Evolutionary conservation across 2,113 vertebrate species (phyloP).

Genomic region (Aldabrachelys gigantea): DNA sequence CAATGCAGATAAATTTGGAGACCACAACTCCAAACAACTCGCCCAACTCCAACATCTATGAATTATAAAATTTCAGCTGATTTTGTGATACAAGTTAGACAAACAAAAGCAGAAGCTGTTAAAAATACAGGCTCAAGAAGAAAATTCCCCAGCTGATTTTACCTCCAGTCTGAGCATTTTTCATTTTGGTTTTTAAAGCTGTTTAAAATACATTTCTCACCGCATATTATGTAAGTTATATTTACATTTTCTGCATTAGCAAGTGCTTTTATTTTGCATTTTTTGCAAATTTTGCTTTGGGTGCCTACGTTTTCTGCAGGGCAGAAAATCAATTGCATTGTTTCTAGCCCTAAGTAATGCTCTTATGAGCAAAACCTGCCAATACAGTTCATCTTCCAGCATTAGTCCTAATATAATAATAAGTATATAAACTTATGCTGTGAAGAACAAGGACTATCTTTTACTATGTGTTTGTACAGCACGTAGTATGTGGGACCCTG

Average conservation of each 20-base stretch:
- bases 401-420: too few species aligned
- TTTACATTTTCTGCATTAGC: background rate
- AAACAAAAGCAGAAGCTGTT: background rate
- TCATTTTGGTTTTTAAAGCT: background rate
- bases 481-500: too few species aligned
- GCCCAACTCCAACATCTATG: background rate
- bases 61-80: fast-evolving
- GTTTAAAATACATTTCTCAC: background rate
- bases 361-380: too few species aligned
- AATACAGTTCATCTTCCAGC: too few species aligned
- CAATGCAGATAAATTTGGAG: background rate
- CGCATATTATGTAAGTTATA: background rate
- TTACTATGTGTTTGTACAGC: too few species aligned
- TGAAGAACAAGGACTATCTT: too few species aligned
- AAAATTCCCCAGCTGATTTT: background rate
- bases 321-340: background rate
- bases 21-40: background rate
- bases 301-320: background rate
- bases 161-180: fast-evolving
- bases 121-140: fast-evolving
- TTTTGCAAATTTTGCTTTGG: background rate
- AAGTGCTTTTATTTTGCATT: background rate
- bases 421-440: too few species aligned
- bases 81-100: background rate
- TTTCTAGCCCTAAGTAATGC: too few species aligned